Percentiles rank a stretch among this genome's conserved stretches.
Conservation (phyloP, 2,888 invertebrate genomes). For the Lasius fuliginosus region DNA sequence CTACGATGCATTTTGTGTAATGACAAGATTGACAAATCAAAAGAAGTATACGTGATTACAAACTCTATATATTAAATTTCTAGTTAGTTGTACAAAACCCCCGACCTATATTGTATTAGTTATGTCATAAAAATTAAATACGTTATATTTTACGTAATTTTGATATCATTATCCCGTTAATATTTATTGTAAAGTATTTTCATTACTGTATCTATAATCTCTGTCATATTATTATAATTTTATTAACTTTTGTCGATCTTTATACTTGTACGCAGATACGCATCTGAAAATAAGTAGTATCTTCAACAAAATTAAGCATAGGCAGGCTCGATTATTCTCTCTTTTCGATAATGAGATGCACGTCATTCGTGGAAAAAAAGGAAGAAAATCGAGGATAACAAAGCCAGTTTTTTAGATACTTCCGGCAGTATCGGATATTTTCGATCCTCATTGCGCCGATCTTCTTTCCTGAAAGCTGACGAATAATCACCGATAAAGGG, state of each 20-base stretch:
- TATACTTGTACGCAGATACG: not conserved
- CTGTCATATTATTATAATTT: not conserved
- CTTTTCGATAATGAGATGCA: slow-evolving; percentile 33
- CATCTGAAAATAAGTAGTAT: not conserved
- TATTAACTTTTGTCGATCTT: not conserved
- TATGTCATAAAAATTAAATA: not conserved
- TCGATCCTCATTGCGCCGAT: slow-evolving; percentile 12
- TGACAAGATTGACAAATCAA: not conserved
- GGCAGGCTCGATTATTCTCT: not conserved
- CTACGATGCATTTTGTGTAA: slow-evolving; percentile 6
- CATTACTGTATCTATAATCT: not conserved
- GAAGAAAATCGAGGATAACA: slow-evolving; percentile 20
- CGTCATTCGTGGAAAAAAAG: not conserved
- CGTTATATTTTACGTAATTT: not conserved
- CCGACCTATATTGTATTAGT: not conserved
- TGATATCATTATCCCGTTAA: not conserved
- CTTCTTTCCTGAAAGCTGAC: slow-evolving; percentile 51
- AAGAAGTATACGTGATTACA: not conserved
- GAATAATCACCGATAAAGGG: slow-evolving; percentile 66
- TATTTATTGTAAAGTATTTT: slow-evolving; percentile 11
- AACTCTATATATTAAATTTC: not conserved
- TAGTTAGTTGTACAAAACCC: not conserved
- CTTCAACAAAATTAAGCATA: not conserved
- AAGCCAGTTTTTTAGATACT: slow-evolving; percentile 26
- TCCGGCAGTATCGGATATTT: slow-evolving; percentile 5